Evolutionary conservation across 1,140 invertebrate genomes (phyloP).

Genomic region (Leptinotarsa undecemlineata): DNA sequence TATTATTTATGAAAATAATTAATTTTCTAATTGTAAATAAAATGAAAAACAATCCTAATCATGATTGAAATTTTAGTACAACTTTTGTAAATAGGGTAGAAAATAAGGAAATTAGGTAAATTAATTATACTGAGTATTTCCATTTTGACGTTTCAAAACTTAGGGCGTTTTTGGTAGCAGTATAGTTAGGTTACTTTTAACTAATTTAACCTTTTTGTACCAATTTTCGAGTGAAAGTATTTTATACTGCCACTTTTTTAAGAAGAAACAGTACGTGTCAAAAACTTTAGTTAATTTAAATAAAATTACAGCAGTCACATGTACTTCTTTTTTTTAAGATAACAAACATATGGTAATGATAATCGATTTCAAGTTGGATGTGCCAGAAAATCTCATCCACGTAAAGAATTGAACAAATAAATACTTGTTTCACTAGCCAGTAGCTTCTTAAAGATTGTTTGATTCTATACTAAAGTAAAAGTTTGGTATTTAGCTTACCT

Average conservation of each 20-base stretch:
- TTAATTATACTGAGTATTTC: conserved; percentile 38
- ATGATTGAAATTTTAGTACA: conserved; percentile 35
- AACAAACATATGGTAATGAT: too few species aligned
- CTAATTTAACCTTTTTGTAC: conserved; percentile 22
- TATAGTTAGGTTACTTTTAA: conserved; percentile 29
- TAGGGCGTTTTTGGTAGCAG: conserved; percentile 27
- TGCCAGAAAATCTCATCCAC: too few species aligned
- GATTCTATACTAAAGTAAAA: too few species aligned
- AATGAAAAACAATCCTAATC: conserved; percentile 3
- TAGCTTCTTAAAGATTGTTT: too few species aligned
- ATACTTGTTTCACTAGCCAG: too few species aligned
- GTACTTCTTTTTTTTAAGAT: too few species aligned
- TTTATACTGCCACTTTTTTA: conserved; percentile 30
- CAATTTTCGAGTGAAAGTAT: conserved; percentile 27
- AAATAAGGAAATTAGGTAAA: conserved; percentile 38
- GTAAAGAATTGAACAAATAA: too few species aligned
- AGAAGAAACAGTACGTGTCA: conserved; percentile 17
- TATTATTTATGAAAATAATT: conserved; percentile 33
- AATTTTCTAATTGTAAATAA: conserved; percentile 28
- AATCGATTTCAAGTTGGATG: too few species aligned
- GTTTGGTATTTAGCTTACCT: too few species aligned
- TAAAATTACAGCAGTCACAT: conserved; percentile 5
- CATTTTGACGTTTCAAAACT: conserved; percentile 32
- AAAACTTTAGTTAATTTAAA: conserved; percentile 17
- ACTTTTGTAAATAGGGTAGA: conserved; percentile 39